Percentiles rank a stretch among this genome's conserved stretches.
These are phyloP conservation scores for Carollia perspicillata DNA, from an alignment of 2,113 vertebrate genomes.

Conservation along the genomic window DNA sequence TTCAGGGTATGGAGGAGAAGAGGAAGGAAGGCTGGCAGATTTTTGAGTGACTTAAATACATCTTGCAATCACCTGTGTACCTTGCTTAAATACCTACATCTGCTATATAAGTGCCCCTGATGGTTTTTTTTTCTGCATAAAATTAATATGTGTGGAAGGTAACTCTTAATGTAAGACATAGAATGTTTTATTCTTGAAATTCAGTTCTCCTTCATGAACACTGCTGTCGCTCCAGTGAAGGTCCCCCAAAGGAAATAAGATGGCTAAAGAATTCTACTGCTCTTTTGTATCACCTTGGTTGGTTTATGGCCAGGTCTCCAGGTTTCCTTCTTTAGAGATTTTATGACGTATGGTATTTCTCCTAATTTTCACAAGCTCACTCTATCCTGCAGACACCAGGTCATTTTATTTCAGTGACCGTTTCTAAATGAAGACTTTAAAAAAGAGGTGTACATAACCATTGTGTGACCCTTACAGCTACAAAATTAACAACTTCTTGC, in stretches of 20 bases:
- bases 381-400: neutral
- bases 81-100: neutral
- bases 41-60: neutral
- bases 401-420: neutral
- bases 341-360: neutral
- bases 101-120: neutral
- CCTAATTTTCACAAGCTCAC: neutral
- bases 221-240: neutral
- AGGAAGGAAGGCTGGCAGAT: neutral
- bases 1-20: neutral
- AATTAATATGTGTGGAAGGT: neutral
- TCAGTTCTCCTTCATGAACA: neutral
- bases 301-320: neutral
- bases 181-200: conserved; percentile 22
- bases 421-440: neutral
- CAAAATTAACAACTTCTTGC: neutral
- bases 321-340: neutral
- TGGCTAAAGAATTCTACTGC: neutral
- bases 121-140: neutral
- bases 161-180: neutral
- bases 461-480: neutral
- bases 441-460: neutral
- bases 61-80: neutral
- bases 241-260: neutral
- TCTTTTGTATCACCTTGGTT: neutral